Percentiles rank a stretch among this genome's conserved stretches.
phyloP scores from a whole-genome alignment of 2,113 vertebrate species.

The Phalacrocorax pelagicus region DNA sequence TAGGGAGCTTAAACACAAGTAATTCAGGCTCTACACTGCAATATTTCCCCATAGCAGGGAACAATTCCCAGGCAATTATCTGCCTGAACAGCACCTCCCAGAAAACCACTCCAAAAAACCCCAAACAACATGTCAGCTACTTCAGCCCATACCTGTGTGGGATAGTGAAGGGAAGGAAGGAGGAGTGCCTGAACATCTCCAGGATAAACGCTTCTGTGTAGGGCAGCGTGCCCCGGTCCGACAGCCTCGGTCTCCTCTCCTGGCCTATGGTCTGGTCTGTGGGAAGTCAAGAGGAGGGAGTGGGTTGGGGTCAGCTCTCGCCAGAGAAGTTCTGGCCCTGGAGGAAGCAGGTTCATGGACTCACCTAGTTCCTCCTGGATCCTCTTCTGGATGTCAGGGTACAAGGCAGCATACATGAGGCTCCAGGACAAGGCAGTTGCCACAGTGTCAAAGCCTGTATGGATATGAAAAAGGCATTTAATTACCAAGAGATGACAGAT shows the following conservation, averaged over 20 bases:
- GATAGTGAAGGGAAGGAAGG: slow-evolving; percentile 91
- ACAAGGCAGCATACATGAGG: slow-evolving; percentile 82
- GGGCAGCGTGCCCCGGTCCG: slow-evolving; percentile 77
- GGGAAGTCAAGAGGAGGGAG: background rate
- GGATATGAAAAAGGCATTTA: background rate
- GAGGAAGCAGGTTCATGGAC: background rate
- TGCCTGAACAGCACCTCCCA: background rate
- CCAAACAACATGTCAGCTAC: fast-evolving
- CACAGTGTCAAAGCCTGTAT: slow-evolving; percentile 90
- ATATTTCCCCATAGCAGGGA: background rate
- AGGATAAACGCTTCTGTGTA: slow-evolving; percentile 89
- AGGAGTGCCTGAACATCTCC: slow-evolving; percentile 88
- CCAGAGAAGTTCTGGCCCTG: fast-evolving
- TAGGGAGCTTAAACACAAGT: background rate
- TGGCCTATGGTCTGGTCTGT: slow-evolving; percentile 81
- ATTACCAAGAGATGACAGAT: background rate
- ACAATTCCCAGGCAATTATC: background rate
- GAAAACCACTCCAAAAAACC: background rate
- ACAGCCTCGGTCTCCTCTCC: slow-evolving; percentile 75
- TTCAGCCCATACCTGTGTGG: slow-evolving; percentile 54
- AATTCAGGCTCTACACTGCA: background rate
- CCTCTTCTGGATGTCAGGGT: slow-evolving; percentile 75
- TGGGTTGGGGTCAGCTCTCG: background rate
- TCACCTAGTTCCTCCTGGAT: slow-evolving; percentile 88
- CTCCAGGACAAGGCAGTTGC: slow-evolving; percentile 88